Evolutionary conservation across 1,140 invertebrate genomes (phyloP).

Genomic region (Archegozetes longisetosus): DNA sequence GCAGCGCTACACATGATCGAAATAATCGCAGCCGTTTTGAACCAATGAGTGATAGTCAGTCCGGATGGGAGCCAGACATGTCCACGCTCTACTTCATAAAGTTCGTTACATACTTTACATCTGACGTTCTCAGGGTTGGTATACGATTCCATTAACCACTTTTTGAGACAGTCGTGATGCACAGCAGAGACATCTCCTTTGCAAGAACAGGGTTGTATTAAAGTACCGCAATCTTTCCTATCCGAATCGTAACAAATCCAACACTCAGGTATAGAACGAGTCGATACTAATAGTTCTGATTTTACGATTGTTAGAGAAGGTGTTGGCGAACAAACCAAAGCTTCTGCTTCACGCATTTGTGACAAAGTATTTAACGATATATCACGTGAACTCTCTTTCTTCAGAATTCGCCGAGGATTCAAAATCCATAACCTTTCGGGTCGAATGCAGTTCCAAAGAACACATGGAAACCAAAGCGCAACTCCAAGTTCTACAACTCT

Average conservation of each 20-base stretch:
- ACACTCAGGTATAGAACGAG: constrained; percentile 41
- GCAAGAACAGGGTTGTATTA: constrained; percentile 78
- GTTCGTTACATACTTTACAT: constrained; percentile 59
- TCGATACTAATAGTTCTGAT: neutral
- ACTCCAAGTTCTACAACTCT: constrained; percentile 82
- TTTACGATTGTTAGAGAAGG: neutral
- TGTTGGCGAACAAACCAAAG: neutral
- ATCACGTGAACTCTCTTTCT: constrained; percentile 28
- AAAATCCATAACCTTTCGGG: constrained; percentile 86
- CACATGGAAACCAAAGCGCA: constrained; percentile 83
- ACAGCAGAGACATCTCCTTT: constrained; percentile 74
- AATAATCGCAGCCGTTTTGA: constrained; percentile 48
- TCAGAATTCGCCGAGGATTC: constrained; percentile 69
- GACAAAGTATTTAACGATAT: neutral
- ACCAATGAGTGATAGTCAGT: constrained; percentile 59
- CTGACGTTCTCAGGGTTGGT: constrained; percentile 45
- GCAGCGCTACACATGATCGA: constrained; percentile 51
- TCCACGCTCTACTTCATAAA: constrained; percentile 51
- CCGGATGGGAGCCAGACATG: constrained; percentile 33
- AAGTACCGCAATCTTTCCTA: constrained; percentile 48
- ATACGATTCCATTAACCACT: constrained; percentile 63
- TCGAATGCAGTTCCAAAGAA: constrained; percentile 78
- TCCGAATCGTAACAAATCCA: constrained; percentile 86
- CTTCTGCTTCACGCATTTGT: constrained; percentile 25
- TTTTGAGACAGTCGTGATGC: constrained; percentile 77